Percentiles rank a stretch among this genome's conserved stretches.
These are phyloP conservation scores for Phyllostomus discolor DNA, from an alignment of 2,113 vertebrate genomes.

Conservation along the genomic window DNA sequence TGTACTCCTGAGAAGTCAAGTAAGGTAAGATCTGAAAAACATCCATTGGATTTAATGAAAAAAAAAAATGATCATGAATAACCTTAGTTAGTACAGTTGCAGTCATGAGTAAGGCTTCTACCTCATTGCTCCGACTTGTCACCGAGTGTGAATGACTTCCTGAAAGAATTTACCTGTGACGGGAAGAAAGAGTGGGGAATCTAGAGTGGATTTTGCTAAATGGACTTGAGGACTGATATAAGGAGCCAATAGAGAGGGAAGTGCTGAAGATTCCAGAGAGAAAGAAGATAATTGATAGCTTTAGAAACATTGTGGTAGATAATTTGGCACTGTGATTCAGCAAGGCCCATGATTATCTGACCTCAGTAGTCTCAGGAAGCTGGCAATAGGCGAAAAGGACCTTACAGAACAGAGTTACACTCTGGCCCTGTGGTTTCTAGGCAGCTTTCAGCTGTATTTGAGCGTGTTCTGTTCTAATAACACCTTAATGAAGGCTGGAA, in stretches of 20 bases:
- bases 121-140: background rate
- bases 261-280: slow-evolving; percentile 44
- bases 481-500: slow-evolving; percentile 46
- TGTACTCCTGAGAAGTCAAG: background rate
- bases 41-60: background rate
- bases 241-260: background rate
- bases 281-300: slow-evolving; percentile 53
- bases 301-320: slow-evolving; percentile 38
- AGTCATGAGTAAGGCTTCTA: background rate
- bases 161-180: background rate
- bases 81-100: background rate
- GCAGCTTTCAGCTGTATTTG: slow-evolving; percentile 5
- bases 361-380: slow-evolving; percentile 47
- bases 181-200: background rate
- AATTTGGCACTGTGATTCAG: slow-evolving; percentile 51
- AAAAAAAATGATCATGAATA: background rate
- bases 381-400: slow-evolving; percentile 42
- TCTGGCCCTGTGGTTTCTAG: slow-evolving; percentile 35
- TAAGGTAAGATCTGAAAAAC: slow-evolving; percentile 23
- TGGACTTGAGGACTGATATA: background rate
- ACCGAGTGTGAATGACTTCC: background rate
- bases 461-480: background rate
- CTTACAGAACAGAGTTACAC: slow-evolving; percentile 28
- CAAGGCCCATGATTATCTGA: slow-evolving; percentile 59
- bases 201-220: background rate